Evolutionary conservation across 2,113 vertebrate species (phyloP).

Genomic region (Australoheros scitulus): DNA sequence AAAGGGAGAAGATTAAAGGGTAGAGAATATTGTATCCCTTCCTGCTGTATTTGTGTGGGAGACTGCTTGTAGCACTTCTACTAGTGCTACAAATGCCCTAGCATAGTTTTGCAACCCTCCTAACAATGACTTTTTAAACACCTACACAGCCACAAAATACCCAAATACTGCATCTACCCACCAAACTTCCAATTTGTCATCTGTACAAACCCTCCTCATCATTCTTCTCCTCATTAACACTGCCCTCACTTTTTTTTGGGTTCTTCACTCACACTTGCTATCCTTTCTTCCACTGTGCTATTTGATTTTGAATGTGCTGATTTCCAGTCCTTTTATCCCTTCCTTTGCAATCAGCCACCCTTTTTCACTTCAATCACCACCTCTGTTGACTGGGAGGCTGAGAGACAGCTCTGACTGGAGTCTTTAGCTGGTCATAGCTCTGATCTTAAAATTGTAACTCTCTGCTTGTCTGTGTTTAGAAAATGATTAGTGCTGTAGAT

Average conservation of each 20-base stretch:
- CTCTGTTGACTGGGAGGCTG: conserved; percentile 39
- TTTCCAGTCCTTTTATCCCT: conserved; percentile 54
- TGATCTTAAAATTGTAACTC: conserved; percentile 29
- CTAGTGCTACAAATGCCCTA: background rate
- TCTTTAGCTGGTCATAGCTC: conserved; percentile 10
- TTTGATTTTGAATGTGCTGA: conserved; percentile 70
- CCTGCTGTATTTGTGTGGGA: background rate
- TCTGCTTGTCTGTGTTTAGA: conserved; percentile 4
- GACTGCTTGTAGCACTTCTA: background rate
- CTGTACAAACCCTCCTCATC: background rate
- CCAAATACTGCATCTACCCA: conserved; percentile 1
- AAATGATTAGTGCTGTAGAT: conserved; percentile 20
- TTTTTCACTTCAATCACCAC: conserved; percentile 62
- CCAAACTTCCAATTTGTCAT: conserved; percentile 9
- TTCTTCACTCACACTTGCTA: conserved; percentile 1
- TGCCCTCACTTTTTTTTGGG: conserved; percentile 11
- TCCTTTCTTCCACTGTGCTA: conserved; percentile 15
- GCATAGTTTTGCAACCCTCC: background rate
- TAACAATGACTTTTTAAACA: background rate
- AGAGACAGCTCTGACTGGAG: conserved; percentile 35
- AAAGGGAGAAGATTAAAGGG: background rate
- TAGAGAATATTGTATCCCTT: background rate
- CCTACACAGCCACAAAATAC: background rate
- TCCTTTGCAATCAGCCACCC: conserved; percentile 61
- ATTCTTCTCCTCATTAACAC: conserved; percentile 10